A percentile compares a stretch with the other conserved stretches of the same genome.
Conservation (phyloP, 2,113 vertebrate genomes). For the Otis tarda region DNA sequence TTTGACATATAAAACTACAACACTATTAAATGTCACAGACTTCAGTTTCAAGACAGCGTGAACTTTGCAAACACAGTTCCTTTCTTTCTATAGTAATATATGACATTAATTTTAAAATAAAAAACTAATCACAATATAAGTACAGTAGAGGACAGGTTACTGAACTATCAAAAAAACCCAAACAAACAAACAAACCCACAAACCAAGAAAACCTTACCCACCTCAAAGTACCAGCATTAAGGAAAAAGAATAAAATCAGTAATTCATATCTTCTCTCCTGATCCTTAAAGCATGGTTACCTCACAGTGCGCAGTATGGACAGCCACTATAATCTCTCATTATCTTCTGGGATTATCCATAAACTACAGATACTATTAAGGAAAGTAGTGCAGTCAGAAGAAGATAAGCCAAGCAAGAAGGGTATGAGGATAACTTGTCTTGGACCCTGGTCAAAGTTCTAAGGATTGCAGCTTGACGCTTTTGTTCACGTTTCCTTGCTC, state of each 20-base stretch:
- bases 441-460: background rate
- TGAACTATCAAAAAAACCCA: background rate
- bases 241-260: background rate
- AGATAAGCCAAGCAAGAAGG: background rate
- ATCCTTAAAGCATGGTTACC: background rate
- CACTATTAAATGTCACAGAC: conserved; percentile 32
- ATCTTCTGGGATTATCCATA: background rate
- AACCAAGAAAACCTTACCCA: too few species aligned
- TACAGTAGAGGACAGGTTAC: background rate
- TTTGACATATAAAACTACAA: background rate
- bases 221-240: background rate
- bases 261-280: background rate
- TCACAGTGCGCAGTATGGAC: background rate
- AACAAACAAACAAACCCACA: too few species aligned
- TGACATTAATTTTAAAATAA: background rate
- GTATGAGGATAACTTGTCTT: background rate
- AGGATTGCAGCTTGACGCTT: background rate
- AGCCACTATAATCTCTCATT: background rate
- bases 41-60: conserved; percentile 41
- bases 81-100: conserved; percentile 9
- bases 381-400: background rate
- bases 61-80: conserved; percentile 38
- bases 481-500: background rate
- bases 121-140: background rate
- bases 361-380: background rate